These are phyloP conservation scores for Drosophila tanythrix DNA, from an alignment of 2,888 invertebrate genomes.

Conservation along the genomic window DNA sequence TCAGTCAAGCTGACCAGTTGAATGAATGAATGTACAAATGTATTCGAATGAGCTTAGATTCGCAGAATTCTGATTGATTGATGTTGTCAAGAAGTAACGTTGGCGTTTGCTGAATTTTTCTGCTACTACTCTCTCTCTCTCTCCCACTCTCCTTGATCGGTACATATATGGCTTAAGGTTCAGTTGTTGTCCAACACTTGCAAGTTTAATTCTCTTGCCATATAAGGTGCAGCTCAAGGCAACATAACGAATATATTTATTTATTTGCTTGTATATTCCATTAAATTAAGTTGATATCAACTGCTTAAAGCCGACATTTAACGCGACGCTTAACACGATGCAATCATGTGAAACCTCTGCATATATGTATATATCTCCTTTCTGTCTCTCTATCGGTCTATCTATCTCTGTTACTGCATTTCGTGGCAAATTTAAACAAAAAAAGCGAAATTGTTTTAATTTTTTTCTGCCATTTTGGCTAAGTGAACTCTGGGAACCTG, in stretches of 20 bases:
- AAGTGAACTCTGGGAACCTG: slow-evolving; percentile 56
- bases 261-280: slow-evolving; percentile 13
- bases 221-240: slow-evolving; percentile 52
- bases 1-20: slow-evolving; percentile 51
- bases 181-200: slow-evolving; percentile 24
- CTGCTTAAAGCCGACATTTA: slow-evolving; percentile 25
- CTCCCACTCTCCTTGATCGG: slow-evolving; percentile 5
- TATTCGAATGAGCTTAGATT: slow-evolving; percentile 12
- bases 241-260: slow-evolving; percentile 10
- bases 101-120: slow-evolving; percentile 41
- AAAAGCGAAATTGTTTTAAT: slow-evolving; percentile 67
- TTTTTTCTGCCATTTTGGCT: slow-evolving; percentile 48
- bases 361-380: not conserved
- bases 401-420: slow-evolving; percentile 42
- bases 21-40: slow-evolving; percentile 12
- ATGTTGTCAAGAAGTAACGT: slow-evolving; percentile 17
- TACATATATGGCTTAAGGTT: slow-evolving; percentile 28
- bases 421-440: slow-evolving; percentile 44
- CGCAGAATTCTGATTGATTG: slow-evolving; percentile 54
- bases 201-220: slow-evolving; percentile 43
- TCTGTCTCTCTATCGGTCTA: not conserved
- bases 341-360: slow-evolving; percentile 52
- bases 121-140: slow-evolving; percentile 1
- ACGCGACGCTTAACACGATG: slow-evolving; percentile 31
- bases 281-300: slow-evolving; percentile 24